A percentile compares a stretch with the other conserved stretches of the same genome.
These are phyloP conservation scores for Eupleurogrammus muticus DNA, from an alignment of 2,797 vertebrate species.

Conservation along the genomic window DNA sequence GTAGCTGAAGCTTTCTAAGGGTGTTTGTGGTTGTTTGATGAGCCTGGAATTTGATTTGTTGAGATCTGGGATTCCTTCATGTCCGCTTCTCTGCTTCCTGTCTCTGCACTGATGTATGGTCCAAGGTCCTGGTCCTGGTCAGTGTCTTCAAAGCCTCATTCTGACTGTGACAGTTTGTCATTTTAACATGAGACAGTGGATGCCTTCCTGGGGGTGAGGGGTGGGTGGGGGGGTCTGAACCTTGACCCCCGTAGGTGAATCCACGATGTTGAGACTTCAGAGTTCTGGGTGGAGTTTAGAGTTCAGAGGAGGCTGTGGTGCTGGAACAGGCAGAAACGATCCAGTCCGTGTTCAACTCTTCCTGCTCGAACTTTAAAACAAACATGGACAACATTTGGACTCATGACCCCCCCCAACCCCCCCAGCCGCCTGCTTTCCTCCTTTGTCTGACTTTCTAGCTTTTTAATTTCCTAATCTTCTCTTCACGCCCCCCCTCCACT, in stretches of 20 bases:
- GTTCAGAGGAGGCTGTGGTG: neutral
- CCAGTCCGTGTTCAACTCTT: neutral
- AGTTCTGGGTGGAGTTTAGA: conserved; percentile 13
- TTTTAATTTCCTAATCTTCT: conserved; percentile 55
- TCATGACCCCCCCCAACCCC: too few relatives aligned
- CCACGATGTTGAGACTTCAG: neutral
- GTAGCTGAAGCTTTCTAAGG: too few relatives aligned
- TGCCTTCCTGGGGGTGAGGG: too few relatives aligned
- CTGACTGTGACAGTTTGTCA: too few relatives aligned
- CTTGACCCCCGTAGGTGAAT: neutral
- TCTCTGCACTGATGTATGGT: too few relatives aligned
- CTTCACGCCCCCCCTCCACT: conserved; percentile 2
- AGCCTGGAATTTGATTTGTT: neutral
- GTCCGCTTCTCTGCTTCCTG: neutral
- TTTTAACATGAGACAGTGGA: neutral
- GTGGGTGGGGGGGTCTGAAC: too few relatives aligned
- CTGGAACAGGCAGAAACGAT: neutral
- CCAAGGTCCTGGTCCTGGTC: too few relatives aligned
- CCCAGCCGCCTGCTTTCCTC: too few relatives aligned
- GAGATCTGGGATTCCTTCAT: neutral
- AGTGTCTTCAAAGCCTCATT: neutral
- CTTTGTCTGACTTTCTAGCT: conserved; percentile 46
- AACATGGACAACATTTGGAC: conserved; percentile 14
- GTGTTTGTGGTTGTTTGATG: neutral
- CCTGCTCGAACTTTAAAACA: conserved; percentile 7